A percentile compares a stretch with the other conserved stretches of the same genome.
Conservation (phyloP, 2,888 invertebrate genomes). For the Galeruca laticollis region DNA sequence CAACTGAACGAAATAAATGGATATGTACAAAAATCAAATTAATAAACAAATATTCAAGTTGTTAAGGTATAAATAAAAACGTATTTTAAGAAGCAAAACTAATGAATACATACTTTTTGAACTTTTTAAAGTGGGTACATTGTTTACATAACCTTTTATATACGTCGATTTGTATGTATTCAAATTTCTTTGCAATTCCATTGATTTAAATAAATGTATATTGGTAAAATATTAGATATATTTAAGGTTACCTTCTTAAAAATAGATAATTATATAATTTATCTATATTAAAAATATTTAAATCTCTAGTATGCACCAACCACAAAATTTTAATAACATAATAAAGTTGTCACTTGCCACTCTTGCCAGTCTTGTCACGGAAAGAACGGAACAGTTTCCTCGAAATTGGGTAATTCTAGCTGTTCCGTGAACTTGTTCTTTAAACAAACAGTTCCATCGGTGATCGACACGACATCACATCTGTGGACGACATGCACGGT, state of each 20-base stretch:
- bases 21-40: not conserved
- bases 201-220: not conserved
- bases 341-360: not conserved
- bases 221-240: not conserved
- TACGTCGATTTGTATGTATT: constrained; percentile 9
- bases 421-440: too few relatives aligned
- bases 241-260: constrained; percentile 1
- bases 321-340: constrained; percentile 2
- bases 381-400: too few relatives aligned
- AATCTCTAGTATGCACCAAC: constrained; percentile 3
- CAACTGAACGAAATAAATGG: not conserved
- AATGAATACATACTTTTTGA: not conserved
- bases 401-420: too few relatives aligned
- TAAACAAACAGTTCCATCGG: too few relatives aligned
- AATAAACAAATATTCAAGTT: not conserved
- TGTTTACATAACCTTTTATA: constrained; percentile 22
- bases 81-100: not conserved
- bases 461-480: too few relatives aligned
- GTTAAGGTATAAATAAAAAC: not conserved
- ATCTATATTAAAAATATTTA: constrained; percentile 19
- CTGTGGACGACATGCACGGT: too few relatives aligned
- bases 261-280: not conserved
- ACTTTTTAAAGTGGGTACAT: constrained; percentile 3
- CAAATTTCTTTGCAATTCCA: not conserved
- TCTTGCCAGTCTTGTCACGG: too few relatives aligned